Evolutionary conservation across 2,888 invertebrate genomes (phyloP).

Genomic region (Slavum lentiscoides): DNA sequence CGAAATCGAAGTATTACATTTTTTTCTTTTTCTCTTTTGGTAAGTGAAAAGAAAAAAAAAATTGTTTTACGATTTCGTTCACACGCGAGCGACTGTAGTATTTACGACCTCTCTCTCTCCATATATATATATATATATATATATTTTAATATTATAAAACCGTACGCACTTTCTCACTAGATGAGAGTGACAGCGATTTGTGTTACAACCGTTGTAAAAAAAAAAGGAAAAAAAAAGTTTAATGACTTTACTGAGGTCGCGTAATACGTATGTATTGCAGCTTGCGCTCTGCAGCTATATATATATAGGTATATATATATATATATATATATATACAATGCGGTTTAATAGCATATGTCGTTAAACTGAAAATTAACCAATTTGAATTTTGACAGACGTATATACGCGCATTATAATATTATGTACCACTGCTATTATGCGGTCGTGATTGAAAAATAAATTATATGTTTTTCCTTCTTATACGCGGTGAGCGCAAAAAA

Average conservation of each 20-base stretch:
- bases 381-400: background rate
- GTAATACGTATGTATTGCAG: background rate
- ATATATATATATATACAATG: background rate
- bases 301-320: too few relatives aligned
- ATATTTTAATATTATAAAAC: too few relatives aligned
- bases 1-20: background rate
- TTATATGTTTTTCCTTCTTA: background rate
- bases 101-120: too few relatives aligned
- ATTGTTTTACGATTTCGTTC: conserved; percentile 5
- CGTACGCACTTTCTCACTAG: too few relatives aligned
- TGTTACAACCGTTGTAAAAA: background rate
- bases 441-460: background rate
- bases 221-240: background rate
- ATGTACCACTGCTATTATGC: background rate
- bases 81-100: background rate
- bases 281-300: background rate
- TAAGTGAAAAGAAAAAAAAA: background rate
- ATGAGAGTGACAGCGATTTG: background rate
- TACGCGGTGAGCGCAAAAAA: background rate
- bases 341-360: background rate
- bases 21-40: background rate
- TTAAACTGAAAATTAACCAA: conserved; percentile 6
- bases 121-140: too few relatives aligned
- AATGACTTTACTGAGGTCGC: background rate
- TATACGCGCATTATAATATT: background rate